phyloP scores from a whole-genome alignment of 2,113 vertebrate species.

The Chionodraco myersi region DNA sequence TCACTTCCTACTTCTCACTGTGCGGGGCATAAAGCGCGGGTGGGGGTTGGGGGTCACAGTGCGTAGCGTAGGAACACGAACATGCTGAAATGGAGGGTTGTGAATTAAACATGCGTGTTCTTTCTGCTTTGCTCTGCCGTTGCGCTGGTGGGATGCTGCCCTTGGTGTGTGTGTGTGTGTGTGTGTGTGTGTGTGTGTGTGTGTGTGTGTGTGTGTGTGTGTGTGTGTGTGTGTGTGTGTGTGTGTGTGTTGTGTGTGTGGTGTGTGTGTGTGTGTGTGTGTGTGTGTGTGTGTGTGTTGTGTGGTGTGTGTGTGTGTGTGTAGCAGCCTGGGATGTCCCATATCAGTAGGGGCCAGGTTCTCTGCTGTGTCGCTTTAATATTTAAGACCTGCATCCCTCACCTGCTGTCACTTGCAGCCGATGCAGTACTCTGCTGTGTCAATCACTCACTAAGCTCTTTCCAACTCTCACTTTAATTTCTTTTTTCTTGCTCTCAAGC shows the following conservation, averaged over 20 bases:
- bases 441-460: slow-evolving; percentile 54
- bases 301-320: slow-evolving; percentile 22
- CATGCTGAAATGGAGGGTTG: slow-evolving; percentile 77
- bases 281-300: slow-evolving; percentile 15
- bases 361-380: slow-evolving; percentile 68
- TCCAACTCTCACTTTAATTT: slow-evolving; percentile 39
- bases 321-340: slow-evolving; percentile 64
- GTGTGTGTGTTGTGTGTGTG: too few species aligned
- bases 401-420: slow-evolving; percentile 72
- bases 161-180: slow-evolving; percentile 39
- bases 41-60: slow-evolving; percentile 54
- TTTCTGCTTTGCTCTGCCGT: slow-evolving; percentile 63
- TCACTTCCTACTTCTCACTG: slow-evolving; percentile 25
- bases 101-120: slow-evolving; percentile 81
- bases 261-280: slow-evolving; percentile 13
- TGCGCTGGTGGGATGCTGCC: slow-evolving; percentile 52
- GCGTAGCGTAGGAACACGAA: slow-evolving; percentile 66
- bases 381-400: slow-evolving; percentile 73
- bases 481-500: background rate
- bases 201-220: slow-evolving; percentile 16
- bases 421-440: slow-evolving; percentile 55
- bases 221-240: slow-evolving; percentile 24
- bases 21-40: background rate
- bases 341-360: slow-evolving; percentile 68
- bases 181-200: slow-evolving; percentile 26